A percentile compares a stretch with the other conserved stretches of the same genome.
These are phyloP conservation scores for Amyelois transitella DNA, from an alignment of 1,140 invertebrate species.

Conservation along the genomic window DNA sequence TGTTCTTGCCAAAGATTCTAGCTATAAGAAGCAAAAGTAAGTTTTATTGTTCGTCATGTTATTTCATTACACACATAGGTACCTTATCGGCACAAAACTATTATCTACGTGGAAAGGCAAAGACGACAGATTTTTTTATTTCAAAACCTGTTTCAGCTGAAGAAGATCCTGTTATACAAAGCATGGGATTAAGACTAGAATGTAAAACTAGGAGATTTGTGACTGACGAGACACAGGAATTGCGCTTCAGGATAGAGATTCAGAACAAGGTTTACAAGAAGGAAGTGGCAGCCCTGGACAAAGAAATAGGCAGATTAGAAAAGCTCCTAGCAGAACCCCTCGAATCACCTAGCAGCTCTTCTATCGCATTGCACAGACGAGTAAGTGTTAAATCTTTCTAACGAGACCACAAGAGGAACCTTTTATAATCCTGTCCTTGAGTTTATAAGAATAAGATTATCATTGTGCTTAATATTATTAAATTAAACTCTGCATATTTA, in stretches of 20 bases:
- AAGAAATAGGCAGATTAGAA: constrained; percentile 86
- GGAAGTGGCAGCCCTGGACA: constrained; percentile 86
- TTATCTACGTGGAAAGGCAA: too few relatives aligned
- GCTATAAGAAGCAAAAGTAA: constrained; percentile 78
- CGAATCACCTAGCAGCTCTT: constrained; percentile 74
- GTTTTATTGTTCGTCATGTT: constrained; percentile 19
- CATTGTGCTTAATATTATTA: too few relatives aligned
- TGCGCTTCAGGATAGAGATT: constrained; percentile 90
- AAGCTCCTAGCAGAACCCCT: constrained; percentile 77
- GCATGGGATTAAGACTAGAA: constrained; percentile 90
- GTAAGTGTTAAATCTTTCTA: constrained; percentile 30
- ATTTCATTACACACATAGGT: too few relatives aligned
- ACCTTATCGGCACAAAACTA: too few relatives aligned
- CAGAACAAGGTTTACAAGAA: constrained; percentile 92
- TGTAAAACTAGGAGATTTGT: constrained; percentile 88
- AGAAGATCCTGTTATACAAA: constrained; percentile 88
- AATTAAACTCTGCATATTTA: too few relatives aligned
- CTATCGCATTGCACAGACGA: constrained; percentile 72
- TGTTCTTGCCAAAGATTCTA: constrained; percentile 90
- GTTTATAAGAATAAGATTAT: too few relatives aligned
- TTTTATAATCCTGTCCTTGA: too few relatives aligned
- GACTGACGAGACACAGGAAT: constrained; percentile 82
- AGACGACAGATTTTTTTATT: neutral
- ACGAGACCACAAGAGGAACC: neutral
- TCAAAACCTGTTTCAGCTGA: constrained; percentile 66